These are phyloP conservation scores for Pandemis corylana DNA, from an alignment of 2,888 invertebrate genomes.

Conservation along the genomic window DNA sequence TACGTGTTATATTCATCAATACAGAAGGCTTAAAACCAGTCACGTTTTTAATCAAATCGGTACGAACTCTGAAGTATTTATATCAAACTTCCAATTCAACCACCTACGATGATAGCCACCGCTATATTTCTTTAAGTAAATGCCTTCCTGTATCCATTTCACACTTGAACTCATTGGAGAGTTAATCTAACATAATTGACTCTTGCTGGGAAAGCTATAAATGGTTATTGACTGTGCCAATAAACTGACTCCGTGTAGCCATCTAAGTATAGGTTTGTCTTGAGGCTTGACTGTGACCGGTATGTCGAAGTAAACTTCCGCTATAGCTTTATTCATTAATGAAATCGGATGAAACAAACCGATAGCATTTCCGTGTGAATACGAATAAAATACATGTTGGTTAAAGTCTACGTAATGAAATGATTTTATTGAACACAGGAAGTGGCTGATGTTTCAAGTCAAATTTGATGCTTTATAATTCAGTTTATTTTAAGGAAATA, in stretches of 20 bases:
- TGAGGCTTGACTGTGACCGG: slow-evolving; percentile 34
- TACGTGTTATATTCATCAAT: background rate
- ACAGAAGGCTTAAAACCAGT: background rate
- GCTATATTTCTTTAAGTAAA: slow-evolving; percentile 1
- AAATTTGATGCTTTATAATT: background rate
- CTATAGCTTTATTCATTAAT: slow-evolving; percentile 11
- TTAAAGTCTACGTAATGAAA: background rate
- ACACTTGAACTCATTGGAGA: slow-evolving; percentile 65
- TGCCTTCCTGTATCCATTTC: slow-evolving; percentile 47
- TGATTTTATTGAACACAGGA: background rate
- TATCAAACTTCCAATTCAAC: background rate
- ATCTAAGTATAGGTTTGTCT: slow-evolving; percentile 48
- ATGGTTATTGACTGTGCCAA: slow-evolving; percentile 76
- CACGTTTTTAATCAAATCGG: background rate
- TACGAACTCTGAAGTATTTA: background rate
- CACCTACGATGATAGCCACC: background rate
- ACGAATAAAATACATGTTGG: background rate
- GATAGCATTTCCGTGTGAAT: background rate
- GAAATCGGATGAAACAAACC: background rate
- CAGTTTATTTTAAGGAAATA: background rate
- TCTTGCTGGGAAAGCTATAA: slow-evolving; percentile 77
- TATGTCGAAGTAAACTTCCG: background rate
- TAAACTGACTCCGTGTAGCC: slow-evolving; percentile 65
- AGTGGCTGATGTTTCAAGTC: background rate
- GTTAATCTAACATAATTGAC: slow-evolving; percentile 78